A percentile compares a stretch with the other conserved stretches of the same genome.
Conservation (phyloP, 2,797 vertebrate genomes). For the Buphagus erythrorhynchus region DNA sequence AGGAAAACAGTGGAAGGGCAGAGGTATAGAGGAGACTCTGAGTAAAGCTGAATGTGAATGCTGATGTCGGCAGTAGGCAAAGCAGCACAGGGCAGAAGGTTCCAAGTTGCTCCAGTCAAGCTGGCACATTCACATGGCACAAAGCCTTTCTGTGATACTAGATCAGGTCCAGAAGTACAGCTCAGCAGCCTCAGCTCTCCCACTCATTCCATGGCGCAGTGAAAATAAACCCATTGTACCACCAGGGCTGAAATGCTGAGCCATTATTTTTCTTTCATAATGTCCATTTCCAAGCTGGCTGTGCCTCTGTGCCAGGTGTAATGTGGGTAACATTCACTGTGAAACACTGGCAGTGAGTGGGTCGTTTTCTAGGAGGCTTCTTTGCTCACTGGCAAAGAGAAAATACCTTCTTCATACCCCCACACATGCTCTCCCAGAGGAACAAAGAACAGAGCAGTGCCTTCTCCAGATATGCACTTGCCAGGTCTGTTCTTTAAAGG, state of each 20-base stretch:
- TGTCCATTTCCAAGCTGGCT: neutral
- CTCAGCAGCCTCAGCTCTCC: neutral
- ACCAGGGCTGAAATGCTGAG: neutral
- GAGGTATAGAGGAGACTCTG: neutral
- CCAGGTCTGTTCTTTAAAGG: neutral
- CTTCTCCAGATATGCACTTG: neutral
- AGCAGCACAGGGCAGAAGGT: neutral
- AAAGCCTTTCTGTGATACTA: neutral
- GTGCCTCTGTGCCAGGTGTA: constrained; percentile 16
- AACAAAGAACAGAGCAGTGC: neutral
- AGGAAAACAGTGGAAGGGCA: neutral
- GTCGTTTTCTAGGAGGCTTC: neutral
- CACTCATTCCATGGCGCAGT: accelerated
- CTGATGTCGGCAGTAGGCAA: neutral
- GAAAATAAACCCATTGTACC: constrained; percentile 48
- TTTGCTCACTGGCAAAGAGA: neutral
- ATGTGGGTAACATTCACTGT: neutral
- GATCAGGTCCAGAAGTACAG: neutral
- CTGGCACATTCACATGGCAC: neutral
- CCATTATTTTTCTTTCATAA: constrained; percentile 46
- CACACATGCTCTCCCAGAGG: neutral
- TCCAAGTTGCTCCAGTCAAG: neutral
- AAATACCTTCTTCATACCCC: constrained; percentile 14
- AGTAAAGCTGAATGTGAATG: neutral
- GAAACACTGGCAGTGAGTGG: neutral